Evolutionary conservation across 2,113 vertebrate genomes (phyloP).

Genomic region (Lepisosteus oculatus): DNA sequence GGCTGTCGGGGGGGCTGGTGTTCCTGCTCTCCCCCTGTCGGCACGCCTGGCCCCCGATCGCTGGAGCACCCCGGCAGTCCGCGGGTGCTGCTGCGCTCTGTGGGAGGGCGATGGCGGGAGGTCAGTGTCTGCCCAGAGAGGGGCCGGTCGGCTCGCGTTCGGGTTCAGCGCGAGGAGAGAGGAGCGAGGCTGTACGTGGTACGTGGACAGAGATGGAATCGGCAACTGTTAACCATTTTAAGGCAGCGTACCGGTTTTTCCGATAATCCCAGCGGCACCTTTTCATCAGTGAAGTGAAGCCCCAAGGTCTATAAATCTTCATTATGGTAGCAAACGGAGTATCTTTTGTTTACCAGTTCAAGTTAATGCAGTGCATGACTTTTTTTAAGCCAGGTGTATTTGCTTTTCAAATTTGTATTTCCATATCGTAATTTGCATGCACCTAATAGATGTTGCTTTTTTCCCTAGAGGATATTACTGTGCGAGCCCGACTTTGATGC

Average conservation of each 20-base stretch:
- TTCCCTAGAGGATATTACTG: neutral
- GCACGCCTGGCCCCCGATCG: conserved; percentile 12
- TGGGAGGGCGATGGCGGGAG: conserved; percentile 25
- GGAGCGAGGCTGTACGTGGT: neutral
- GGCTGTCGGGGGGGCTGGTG: conserved; percentile 42
- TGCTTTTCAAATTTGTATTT: conserved; percentile 40
- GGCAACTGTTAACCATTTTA: too few relatives aligned
- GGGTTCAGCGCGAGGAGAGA: neutral
- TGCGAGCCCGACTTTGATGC: too few relatives aligned
- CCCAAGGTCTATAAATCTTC: too few relatives aligned
- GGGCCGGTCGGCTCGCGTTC: neutral
- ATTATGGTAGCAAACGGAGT: too few relatives aligned
- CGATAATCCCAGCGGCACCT: too few relatives aligned
- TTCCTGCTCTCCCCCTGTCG: neutral
- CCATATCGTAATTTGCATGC: conserved; percentile 18
- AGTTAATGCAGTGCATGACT: too few relatives aligned
- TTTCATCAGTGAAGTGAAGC: too few relatives aligned
- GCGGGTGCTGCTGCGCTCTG: conserved; percentile 32
- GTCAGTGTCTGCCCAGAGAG: conserved; percentile 18
- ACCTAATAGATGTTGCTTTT: neutral
- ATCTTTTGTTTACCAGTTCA: too few relatives aligned
- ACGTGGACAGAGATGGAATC: too few relatives aligned
- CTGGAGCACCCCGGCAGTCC: conserved; percentile 19
- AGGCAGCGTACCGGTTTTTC: too few relatives aligned
- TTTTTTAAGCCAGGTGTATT: conserved; percentile 30